These are phyloP conservation scores for Atta colombica DNA, from an alignment of 1,140 invertebrate species.

Conservation along the genomic window DNA sequence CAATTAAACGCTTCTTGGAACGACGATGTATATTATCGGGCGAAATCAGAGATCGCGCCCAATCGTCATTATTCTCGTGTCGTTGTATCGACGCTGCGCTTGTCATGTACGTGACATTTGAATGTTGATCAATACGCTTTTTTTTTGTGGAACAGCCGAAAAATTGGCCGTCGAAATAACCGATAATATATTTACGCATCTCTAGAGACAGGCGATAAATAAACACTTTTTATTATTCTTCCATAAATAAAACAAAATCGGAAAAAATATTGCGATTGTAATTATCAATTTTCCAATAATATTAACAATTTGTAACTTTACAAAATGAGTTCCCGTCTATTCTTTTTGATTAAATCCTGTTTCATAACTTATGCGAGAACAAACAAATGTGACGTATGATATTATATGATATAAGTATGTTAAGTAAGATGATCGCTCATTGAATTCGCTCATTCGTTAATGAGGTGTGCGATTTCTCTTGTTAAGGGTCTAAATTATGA, in stretches of 20 bases:
- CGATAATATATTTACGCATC: constrained; percentile 38
- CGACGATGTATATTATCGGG: constrained; percentile 41
- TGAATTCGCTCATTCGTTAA: constrained; percentile 68
- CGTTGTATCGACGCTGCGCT: constrained; percentile 17
- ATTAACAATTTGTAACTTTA: background rate
- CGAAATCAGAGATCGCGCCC: constrained; percentile 46
- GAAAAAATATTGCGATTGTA: background rate
- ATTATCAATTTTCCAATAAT: background rate
- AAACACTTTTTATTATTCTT: background rate
- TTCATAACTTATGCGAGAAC: background rate
- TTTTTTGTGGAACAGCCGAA: constrained; percentile 20
- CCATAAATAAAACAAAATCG: background rate
- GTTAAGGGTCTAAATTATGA: constrained; percentile 81
- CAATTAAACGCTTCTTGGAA: constrained; percentile 60
- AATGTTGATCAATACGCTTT: constrained; percentile 19
- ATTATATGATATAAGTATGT: background rate
- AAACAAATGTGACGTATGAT: background rate
- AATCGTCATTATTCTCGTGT: constrained; percentile 45
- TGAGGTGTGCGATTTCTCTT: constrained; percentile 80
- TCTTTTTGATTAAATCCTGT: background rate
- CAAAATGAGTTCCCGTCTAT: background rate
- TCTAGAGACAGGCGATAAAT: constrained; percentile 14
- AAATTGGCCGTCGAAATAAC: constrained; percentile 45
- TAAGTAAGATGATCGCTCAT: background rate
- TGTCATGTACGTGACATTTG: constrained; percentile 25